Base-by-base conservation (phyloP, 2,113 vertebrate genomes). In the Sclerurus mexicanus region DNA sequence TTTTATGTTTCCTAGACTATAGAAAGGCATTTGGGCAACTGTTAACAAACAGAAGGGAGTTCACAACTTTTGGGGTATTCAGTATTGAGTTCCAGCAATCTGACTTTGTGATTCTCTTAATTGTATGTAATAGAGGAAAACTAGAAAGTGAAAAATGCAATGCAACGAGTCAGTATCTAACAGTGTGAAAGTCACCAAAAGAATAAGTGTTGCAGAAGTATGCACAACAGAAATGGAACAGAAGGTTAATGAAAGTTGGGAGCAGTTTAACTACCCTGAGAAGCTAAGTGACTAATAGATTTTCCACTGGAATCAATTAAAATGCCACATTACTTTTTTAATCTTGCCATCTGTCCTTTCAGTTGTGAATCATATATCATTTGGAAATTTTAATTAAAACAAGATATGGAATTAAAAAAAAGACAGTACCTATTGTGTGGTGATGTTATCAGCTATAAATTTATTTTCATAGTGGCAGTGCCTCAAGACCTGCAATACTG, bases 231-330 rank as follows among this genome's bases (percentile, higher is more conserved):
- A 75, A 92, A 67, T 23, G 31, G 50, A 93, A 78, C 89, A 84
- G 82, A 94, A 91, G 35, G 60, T 87, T 95, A 81, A 59, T 95
- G 80, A 63, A 90, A 86, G 27, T 39, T 86, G 50, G 30, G 79
- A 80, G n/a, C 63, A 59, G 14, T 69, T 35, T 69, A 77, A 73
- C 20, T 69, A 62, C 35, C 55, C 59, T 35, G 68, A 90, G 89
- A 89, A 92, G 14, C 35, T 46, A 79, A 83, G 58, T 58, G 58
- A 86, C 53, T 87, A 53, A 49, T 44, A 77, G 88, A 22, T 89
- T 92, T 93, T 86, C 69, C 27, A n/a, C 55, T 83, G 83, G 67
- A 93, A 81, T 92, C 42, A 92, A 35, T 95, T 80, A 92, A 92
- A 85, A 56, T 47, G 4, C 24, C 85, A 2, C 79, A 85, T 74